Evolutionary conservation across 1,140 invertebrate species (phyloP), one percentile per base, ranked within the genome.

Genomic region (Matsumurasca onukii): DNA sequence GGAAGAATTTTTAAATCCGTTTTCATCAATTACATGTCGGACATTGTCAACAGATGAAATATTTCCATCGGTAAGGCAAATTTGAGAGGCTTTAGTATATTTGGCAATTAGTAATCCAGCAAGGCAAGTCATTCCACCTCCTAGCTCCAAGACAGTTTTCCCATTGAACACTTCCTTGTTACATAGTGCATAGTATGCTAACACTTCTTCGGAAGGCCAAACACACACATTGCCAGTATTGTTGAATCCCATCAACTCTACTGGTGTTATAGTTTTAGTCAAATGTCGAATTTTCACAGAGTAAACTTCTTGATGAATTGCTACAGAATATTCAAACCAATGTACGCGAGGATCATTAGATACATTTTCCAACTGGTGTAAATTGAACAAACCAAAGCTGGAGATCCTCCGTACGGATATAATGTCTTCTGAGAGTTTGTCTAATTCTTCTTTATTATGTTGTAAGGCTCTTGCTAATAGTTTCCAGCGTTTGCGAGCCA

Each of bases 201-300:
- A 77, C 9, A 93, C 89, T 79, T 94, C 92, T 79, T 95, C 93
- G 2, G 92, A 93, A 12, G 92, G 92, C 93, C 93, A 95, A 1
- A 95, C 87, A 80, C 92, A 93, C 1, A 95, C 86, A 79, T 94
- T 95, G n/a, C 93, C 93, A 0, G 93, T 95, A 73, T 94, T 94
- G 77, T 95, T 94, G 80, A 94, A 94, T 0, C 92, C 92, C 77
- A 89, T 88, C 25, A 95, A 79, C 73, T 90, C 87, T 72, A 83
- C 85, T 2, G 88, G 86, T 0, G 88, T 89, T 73, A 89, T 85
- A 24, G 78, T 84, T 24, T 85, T 82, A 68, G 82, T 82, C 64
- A 87, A 78, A 66, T 86, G 85, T 12, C 85, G 82, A 24, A 89
- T 82, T 49, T 84, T 79, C 0, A 88, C 79, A 12, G 75, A 79